Percentiles rank a stretch among this genome's conserved stretches.
Conservation (phyloP, 2,113 vertebrate species). For the Caretta caretta region DNA sequence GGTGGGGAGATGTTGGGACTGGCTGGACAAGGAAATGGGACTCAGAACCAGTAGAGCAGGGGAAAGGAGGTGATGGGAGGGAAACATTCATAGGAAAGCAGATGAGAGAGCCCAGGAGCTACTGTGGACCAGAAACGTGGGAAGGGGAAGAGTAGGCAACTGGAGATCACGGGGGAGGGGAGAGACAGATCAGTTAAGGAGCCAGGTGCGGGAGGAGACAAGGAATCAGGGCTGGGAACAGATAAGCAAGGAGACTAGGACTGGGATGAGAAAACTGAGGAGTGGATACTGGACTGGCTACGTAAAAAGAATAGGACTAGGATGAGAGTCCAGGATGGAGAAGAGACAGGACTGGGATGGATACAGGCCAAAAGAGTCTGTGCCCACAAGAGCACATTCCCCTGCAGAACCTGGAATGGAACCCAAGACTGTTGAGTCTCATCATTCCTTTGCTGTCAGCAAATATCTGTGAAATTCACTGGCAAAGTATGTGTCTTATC, state of each 20-base stretch:
- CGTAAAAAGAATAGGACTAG: background rate
- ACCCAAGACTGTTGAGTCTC: background rate
- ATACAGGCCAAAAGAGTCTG: background rate
- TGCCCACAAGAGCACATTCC: background rate
- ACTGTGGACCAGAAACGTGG: background rate
- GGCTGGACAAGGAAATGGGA: background rate
- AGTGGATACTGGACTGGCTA: background rate
- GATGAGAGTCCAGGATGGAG: background rate
- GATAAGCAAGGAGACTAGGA: background rate
- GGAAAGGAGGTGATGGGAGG: background rate
- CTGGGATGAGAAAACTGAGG: background rate
- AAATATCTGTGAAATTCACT: background rate
- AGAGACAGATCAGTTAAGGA: background rate
- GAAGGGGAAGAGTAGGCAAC: background rate
- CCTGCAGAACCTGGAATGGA: background rate
- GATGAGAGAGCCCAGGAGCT: background rate
- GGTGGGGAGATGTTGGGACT: background rate
- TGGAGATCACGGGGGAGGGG: background rate
- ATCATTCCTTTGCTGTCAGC: background rate
- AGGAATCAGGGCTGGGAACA: background rate
- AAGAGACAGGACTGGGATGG: background rate
- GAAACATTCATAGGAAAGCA: background rate
- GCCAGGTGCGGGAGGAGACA: rapidly evolving
- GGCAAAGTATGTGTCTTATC: background rate
- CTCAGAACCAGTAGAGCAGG: background rate